phyloP scores from a whole-genome alignment of 1,140 invertebrate species.

The Leptinotarsa texana region DNA sequence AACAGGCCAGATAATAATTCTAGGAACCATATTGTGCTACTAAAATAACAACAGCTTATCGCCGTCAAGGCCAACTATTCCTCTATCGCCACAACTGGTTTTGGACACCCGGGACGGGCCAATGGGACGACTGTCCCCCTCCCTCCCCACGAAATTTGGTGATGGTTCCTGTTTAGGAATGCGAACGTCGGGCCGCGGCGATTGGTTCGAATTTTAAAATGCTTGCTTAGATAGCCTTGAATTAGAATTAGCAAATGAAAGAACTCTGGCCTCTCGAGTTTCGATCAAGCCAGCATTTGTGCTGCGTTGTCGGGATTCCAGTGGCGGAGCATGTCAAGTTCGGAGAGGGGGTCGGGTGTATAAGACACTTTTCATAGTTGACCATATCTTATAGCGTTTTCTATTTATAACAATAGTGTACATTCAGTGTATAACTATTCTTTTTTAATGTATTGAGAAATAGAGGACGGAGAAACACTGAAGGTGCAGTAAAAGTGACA shows the following conservation, averaged over 20 bases:
- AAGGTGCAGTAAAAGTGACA: too few relatives aligned
- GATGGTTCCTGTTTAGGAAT: slow-evolving; percentile 30
- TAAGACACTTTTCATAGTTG: too few relatives aligned
- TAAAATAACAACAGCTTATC: slow-evolving; percentile 23
- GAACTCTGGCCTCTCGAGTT: slow-evolving; percentile 15
- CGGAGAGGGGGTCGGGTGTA: too few relatives aligned
- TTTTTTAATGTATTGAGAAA: too few relatives aligned
- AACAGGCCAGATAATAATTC: slow-evolving; percentile 9
- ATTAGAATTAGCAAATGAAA: slow-evolving; percentile 37
- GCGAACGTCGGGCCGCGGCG: not conserved
- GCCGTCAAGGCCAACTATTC: slow-evolving; percentile 25
- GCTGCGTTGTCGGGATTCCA: not conserved
- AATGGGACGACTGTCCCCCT: not conserved
- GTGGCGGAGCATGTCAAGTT: not conserved
- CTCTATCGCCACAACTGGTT: slow-evolving; percentile 12
- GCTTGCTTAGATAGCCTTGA: slow-evolving; percentile 39
- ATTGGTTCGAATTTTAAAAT: slow-evolving; percentile 30
- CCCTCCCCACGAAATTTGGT: slow-evolving; percentile 5
- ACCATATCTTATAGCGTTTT: too few relatives aligned
- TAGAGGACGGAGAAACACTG: too few relatives aligned
- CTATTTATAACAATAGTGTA: too few relatives aligned
- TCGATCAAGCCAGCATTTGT: not conserved
- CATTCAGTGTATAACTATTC: too few relatives aligned
- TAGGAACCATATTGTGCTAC: slow-evolving; percentile 20
- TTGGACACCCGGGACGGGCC: not conserved